phyloP scores from a whole-genome alignment of 2,888 invertebrate genomes.

The Conus canariensis region DNA sequence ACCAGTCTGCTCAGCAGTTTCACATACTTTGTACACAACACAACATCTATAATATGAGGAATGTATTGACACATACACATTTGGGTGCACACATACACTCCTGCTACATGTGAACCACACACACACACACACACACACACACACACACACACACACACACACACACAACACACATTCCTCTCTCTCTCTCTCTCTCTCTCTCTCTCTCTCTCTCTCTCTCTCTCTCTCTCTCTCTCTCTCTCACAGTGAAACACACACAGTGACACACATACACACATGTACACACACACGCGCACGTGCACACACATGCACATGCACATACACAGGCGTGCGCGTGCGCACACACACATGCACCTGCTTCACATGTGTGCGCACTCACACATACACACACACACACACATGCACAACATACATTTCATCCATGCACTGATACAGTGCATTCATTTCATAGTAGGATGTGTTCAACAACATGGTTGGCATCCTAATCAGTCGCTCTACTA shows the following conservation, averaged over 20 bases:
- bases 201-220: neutral
- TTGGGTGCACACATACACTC: neutral
- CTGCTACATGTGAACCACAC: neutral
- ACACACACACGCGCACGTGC: constrained; percentile 7
- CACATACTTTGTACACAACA: no score
- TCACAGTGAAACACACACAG: neutral
- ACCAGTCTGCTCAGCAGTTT: no score
- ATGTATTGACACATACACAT: neutral
- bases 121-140: neutral
- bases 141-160: neutral
- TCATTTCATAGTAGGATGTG: no score
- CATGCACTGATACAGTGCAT: no score
- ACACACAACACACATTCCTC: neutral
- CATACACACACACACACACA: constrained; percentile 17
- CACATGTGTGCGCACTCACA: neutral
- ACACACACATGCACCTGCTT: neutral
- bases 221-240: neutral
- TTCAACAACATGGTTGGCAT: no score
- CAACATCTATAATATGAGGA: neutral
- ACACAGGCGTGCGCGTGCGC: neutral
- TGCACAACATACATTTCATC: neutral
- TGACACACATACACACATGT: neutral
- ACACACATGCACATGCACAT: neutral
- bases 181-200: no score
- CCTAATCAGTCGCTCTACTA: no score